Evolutionary conservation across 1,140 invertebrate species (phyloP).

Genomic region (Helicoverpa zea): DNA sequence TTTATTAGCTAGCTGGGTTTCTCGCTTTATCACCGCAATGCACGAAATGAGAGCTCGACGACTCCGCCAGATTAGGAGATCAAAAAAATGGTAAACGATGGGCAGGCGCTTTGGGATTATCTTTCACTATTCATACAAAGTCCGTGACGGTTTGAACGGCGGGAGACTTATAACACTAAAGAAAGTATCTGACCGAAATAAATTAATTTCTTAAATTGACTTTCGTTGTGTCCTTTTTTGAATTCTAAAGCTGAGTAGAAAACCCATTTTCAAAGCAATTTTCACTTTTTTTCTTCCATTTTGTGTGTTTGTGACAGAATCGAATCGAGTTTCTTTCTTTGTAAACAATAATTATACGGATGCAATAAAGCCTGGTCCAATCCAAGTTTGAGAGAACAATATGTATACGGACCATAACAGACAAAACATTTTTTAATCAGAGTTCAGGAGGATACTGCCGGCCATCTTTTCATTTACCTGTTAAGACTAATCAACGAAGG

Average conservation of each 20-base stretch:
- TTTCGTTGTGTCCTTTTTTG: too few species aligned
- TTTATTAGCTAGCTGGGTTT: conserved; percentile 29
- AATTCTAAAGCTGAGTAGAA: too few species aligned
- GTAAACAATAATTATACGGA: too few species aligned
- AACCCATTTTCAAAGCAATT: too few species aligned
- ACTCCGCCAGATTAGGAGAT: conserved; percentile 5
- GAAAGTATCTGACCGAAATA: background rate
- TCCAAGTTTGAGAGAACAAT: too few species aligned
- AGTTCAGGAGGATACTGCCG: conserved; percentile 5
- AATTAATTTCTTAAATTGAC: too few species aligned
- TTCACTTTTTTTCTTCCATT: too few species aligned
- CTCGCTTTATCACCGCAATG: conserved; percentile 22
- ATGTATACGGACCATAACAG: too few species aligned
- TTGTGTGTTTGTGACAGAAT: too few species aligned
- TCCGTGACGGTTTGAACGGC: background rate
- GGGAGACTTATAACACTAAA: background rate
- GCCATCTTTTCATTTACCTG: conserved; percentile 14
- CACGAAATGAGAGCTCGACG: conserved; percentile 4
- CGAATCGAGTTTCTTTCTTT: too few species aligned
- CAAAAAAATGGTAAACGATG: conserved; percentile 4
- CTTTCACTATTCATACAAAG: conserved; percentile 14
- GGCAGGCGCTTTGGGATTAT: conserved; percentile 9
- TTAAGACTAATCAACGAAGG: conserved; percentile 14
- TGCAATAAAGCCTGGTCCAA: too few species aligned
- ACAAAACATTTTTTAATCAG: conserved; percentile 1